Conservation (phyloP, 1,140 invertebrate species). For the Heterodera schachtii region DNA sequence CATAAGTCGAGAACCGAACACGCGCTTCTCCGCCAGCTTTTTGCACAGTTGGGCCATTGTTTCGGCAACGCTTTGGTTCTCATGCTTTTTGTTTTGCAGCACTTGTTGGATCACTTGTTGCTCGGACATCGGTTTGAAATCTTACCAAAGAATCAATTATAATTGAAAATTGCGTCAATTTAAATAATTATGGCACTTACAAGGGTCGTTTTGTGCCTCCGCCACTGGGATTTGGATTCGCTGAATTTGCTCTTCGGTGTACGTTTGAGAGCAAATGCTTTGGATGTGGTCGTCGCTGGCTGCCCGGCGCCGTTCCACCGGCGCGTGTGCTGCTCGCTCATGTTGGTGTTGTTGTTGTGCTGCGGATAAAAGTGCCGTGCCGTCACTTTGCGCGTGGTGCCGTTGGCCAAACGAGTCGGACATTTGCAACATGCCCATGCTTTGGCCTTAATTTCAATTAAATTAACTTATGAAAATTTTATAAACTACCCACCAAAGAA, state of each 20-base stretch:
- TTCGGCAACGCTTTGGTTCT: conserved; percentile 51
- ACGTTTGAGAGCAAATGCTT: conserved; percentile 47
- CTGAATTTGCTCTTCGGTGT: conserved; percentile 48
- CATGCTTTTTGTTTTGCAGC: conserved; percentile 52
- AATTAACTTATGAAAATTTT: background rate
- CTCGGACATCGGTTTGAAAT: conserved; percentile 51
- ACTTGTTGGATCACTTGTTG: conserved; percentile 57
- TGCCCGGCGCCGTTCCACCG: conserved; percentile 37
- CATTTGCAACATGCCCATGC: conserved; percentile 4
- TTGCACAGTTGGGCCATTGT: conserved; percentile 57
- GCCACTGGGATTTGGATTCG: conserved; percentile 51
- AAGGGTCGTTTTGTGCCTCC: conserved; percentile 48
- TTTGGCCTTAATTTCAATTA: background rate
- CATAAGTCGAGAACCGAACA: conserved; percentile 45
- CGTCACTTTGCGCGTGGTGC: background rate
- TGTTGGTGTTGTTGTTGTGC: conserved; percentile 15
- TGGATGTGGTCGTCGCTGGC: conserved; percentile 55
- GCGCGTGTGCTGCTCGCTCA: background rate
- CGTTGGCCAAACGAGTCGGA: background rate
- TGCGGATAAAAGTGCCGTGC: background rate
- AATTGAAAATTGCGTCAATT: background rate
- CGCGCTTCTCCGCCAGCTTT: conserved; percentile 52
- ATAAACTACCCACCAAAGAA: background rate
- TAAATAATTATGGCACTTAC: conserved; percentile 14
- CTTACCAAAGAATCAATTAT: too few relatives aligned